Conservation (phyloP, 1,140 invertebrate genomes). For the Monochamus saltuarius region DNA sequence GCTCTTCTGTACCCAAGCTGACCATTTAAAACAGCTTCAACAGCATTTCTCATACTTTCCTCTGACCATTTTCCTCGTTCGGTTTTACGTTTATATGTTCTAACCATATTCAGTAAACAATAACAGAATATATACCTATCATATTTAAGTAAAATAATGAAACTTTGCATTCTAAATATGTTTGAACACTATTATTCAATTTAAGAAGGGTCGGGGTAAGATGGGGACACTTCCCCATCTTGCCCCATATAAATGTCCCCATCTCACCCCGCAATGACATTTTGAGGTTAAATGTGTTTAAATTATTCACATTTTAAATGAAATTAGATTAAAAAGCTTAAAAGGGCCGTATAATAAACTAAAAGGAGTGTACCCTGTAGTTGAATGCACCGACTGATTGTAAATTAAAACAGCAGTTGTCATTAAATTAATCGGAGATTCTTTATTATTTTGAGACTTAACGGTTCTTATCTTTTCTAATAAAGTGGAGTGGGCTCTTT, state of each 20-base stretch:
- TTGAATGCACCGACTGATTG: constrained; percentile 1
- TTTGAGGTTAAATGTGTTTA: no score
- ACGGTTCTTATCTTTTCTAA: neutral
- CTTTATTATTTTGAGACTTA: neutral
- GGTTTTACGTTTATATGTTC: constrained; percentile 2
- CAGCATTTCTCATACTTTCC: constrained; percentile 4
- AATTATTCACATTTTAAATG: no score
- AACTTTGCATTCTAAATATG: no score
- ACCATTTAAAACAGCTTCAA: constrained; percentile 12
- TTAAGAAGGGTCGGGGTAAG: neutral
- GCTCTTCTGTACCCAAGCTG: constrained; percentile 13
- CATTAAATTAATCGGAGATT: neutral
- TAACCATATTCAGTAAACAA: neutral
- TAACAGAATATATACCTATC: neutral
- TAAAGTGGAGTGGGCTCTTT: neutral
- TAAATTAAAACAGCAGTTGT: neutral
- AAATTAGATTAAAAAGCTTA: neutral
- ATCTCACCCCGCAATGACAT: neutral
- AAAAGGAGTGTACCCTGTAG: neutral
- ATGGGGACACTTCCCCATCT: neutral
- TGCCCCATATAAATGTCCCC: neutral
- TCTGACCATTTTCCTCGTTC: constrained; percentile 1
- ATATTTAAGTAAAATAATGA: no score
- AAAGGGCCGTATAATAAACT: no score
- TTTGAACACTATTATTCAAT: no score